These are phyloP conservation scores for Microtus oregoni DNA, from an alignment of 2,113 vertebrate species.

Conservation along the genomic window DNA sequence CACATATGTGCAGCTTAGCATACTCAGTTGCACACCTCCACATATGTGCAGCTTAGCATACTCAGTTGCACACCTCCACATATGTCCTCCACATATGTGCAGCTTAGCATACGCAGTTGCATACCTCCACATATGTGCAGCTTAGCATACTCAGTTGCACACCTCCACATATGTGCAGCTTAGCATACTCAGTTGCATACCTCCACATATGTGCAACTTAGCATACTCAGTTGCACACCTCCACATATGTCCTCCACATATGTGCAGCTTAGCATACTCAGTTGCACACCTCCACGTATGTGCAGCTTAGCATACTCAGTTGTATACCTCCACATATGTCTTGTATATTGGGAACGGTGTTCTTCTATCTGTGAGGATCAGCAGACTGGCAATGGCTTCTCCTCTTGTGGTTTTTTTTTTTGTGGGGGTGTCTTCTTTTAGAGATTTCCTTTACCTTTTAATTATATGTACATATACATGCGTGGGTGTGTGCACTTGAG, in stretches of 20 bases:
- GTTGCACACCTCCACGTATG: not conserved
- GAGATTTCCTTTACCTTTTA: not conserved
- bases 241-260: too few species aligned
- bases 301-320: too few species aligned
- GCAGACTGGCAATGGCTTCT: too few species aligned
- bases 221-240: not conserved
- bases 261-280: not conserved
- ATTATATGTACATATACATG: not conserved
- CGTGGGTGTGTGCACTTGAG: not conserved
- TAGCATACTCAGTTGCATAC: not conserved
- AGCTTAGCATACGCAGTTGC: not conserved
- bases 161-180: not conserved
- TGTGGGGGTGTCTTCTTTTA: not conserved
- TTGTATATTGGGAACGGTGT: not conserved
- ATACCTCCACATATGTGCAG: not conserved
- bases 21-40: too few species aligned
- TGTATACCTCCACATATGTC: not conserved
- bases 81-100: too few species aligned
- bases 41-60: too few species aligned
- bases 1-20: too few species aligned
- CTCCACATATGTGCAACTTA: not conserved
- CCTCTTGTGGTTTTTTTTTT: not conserved
- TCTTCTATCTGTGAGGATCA: not conserved
- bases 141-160: not conserved
- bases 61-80: too few species aligned